A percentile compares a stretch with the other conserved stretches of the same genome.
Conservation (phyloP, 2,113 vertebrate species). For the Leiothrix lutea region DNA sequence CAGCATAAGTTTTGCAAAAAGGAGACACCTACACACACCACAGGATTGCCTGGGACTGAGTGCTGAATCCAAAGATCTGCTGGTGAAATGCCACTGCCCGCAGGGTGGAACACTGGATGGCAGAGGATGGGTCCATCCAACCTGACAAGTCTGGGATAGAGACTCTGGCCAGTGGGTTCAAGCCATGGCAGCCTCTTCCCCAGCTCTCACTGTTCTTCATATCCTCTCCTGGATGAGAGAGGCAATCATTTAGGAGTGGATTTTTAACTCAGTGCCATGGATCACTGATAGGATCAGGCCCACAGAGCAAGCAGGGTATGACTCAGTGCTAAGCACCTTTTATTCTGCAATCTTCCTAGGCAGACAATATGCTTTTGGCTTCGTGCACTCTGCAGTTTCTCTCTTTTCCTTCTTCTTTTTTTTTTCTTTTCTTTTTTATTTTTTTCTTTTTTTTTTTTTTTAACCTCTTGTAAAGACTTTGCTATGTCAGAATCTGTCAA, state of each 20-base stretch:
- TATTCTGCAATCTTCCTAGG: neutral
- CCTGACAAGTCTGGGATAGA: neutral
- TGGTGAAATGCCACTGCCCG: neutral
- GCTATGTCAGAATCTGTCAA: constrained; percentile 72
- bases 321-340: neutral
- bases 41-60: neutral
- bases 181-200: neutral
- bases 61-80: neutral
- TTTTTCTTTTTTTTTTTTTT: neutral
- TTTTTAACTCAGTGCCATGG: neutral
- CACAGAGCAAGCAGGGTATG: neutral
- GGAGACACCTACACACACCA: neutral
- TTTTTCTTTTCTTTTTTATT: neutral
- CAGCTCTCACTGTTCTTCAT: neutral
- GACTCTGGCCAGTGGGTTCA: neutral
- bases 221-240: neutral
- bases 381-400: neutral
- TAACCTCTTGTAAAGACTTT: constrained; percentile 13
- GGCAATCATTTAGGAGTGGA: neutral
- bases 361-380: neutral
- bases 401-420: neutral
- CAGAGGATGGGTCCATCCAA: neutral
- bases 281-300: neutral
- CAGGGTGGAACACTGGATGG: neutral
- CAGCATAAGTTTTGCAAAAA: neutral